Evolutionary conservation across 2,888 invertebrate species (phyloP), one percentile per base, ranked within the genome.

Genomic region (Nomada ruficornis): DNA sequence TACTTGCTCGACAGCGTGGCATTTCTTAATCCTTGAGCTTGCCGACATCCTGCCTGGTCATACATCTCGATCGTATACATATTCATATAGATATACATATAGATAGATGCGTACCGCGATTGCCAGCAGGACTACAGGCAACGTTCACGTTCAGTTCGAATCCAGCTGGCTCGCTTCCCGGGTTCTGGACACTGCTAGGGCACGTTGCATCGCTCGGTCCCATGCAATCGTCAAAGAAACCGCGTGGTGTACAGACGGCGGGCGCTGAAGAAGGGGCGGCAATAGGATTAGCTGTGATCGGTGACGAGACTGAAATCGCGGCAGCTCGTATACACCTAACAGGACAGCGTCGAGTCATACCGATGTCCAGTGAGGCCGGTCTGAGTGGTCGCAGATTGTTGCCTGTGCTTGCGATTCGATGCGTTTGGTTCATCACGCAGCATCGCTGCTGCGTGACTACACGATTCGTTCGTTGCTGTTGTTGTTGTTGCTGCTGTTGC

Each of bases 131-230:
- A 71, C 88, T 92, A 83, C 91, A 91, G 64, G 92, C 91, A 80
- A 92, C 91, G 85, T 92, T 92, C 76, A 91, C 91, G 84, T 91
- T 93, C 78, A 93, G 88, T 87, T 92, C 89, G 87, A 92, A 93
- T 87, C 93, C 91, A 85, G 91, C 93, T 93, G 84, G 91, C 93
- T 57, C 89, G 82, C 74, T 93, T 89, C 69, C 76, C 90, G 91
- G 54, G 52, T 77, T 67, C 44, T 78, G 75, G 64, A 84, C 77
- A 60, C 89, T 71, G 89, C 59, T 72, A 52, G 50, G 89, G 93
- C 29, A 92, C 91, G 85, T 94, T 93, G 80, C 90, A 93, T 60
- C 88, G 80, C 59, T 91, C 72, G 86, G 70, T 10, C 71, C 65
- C 11, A 71, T 47, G 74, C 83, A 83, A 55, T 92, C 92, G 64